Base-by-base conservation (phyloP, 2,113 vertebrate genomes). In the Platichthys stellatus region DNA sequence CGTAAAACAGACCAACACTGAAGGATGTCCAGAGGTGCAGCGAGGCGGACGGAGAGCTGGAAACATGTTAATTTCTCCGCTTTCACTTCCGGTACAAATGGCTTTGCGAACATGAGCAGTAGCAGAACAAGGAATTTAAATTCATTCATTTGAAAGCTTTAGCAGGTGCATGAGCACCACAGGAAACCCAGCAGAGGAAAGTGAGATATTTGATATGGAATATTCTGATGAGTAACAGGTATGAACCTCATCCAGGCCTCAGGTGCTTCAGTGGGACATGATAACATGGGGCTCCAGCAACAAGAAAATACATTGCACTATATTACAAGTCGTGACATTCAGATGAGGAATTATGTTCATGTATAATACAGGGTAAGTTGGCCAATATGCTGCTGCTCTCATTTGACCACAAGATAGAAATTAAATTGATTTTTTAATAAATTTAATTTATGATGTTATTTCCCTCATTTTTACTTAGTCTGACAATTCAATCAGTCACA, bases 161-260 rank as follows among this genome's bases (percentile, higher is more conserved):
- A 10, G 9, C 35, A 10, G 35, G 35, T 38, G 35, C 9, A 38
- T 9, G 35, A 38, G 73, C 70, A 73, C 83, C 63, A 24, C 60
- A 80, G 83, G 86, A 87, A 81, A 75, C 64, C 63, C 76, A 26
- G 66, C 61, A 77, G 62, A 73, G 56, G 82, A 79, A 77, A 8
- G 53, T 2, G 64, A 83, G 61, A 0, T 38, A 82, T 64, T 15
- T 69, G 74, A 89, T 81, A 72, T 20, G 45, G 51, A 70, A 76
- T 65, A 75, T 81, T 57, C 59, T 43, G 62, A 76, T 47, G 82
- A 82, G 69, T 21, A 38, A 49, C 40, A 70, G 14, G 28, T 26
- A 63, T 49, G 47, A 79, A 20, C 18, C 15, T 24, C 26, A 1
- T 35, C 24, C 17, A 17, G 12, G 40, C 28, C 56, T 64, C 59